Evolutionary conservation across 2,113 vertebrate genomes (phyloP), one percentile per base, ranked within the genome.

Genomic region (Boleophthalmus pectinirostris): DNA sequence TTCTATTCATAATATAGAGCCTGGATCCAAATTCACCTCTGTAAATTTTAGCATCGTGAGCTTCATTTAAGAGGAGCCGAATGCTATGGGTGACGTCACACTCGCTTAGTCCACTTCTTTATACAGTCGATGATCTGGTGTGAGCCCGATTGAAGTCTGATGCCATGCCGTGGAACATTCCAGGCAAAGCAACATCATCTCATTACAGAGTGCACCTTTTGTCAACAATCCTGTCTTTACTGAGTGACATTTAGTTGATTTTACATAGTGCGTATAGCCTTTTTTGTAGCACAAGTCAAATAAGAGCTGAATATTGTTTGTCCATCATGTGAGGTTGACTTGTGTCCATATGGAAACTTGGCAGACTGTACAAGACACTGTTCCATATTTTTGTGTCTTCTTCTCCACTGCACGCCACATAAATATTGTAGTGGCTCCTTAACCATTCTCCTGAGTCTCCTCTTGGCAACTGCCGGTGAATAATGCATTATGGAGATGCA

Each of bases 381-480:
- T 74, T 84, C 75, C 57, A 64, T 73, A 66, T 51, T 77, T 78
- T 74, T 72, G 53, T 68, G 45, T 43, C 78, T 80, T 78, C 78
- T 80, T 78, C 82, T 81, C 81, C 90, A 87, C 86, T 85, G 80
- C 71, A 73, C 76, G 70, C 80, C 73, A 85, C 87, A 93, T 94
- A 87, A 91, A 92, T 93, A 91, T 91, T 93, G 84, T 80, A 93
- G 88, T 81, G 81, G 82, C 75, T 87, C 92, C 77, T 93, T 89
- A 90, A 90, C 82, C 84, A 90, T 91, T 80, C 93, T 91, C 93
- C 54, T 68, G 92, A 92, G 91, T 83, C 82, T 83, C 85, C 77
- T 85, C 89, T 90, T 87, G 75, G 89, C 87, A 92, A 90, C 88
- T 82, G 83, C 73, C 89, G 86, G 85, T 93, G 90, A 92, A 93